phyloP scores from a whole-genome alignment of 2,888 invertebrate genomes.

The Incurvaria masculella region DNA sequence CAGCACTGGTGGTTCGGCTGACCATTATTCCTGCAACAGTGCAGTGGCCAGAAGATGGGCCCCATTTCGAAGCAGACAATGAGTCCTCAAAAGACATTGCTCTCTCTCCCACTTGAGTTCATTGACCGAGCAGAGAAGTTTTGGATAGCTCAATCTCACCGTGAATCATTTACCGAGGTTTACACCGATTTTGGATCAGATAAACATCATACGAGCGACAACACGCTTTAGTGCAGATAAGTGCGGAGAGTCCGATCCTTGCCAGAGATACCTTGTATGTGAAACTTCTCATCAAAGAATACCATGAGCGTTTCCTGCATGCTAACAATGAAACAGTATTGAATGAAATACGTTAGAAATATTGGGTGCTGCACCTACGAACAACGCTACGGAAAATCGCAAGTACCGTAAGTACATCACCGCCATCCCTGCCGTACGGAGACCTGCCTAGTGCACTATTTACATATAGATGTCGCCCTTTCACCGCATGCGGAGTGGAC shows the following conservation, averaged over 20 bases:
- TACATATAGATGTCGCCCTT: not conserved
- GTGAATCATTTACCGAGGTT: not conserved
- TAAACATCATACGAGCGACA: not conserved
- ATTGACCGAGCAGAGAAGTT: too few relatives aligned
- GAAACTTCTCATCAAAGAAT: constrained; percentile 1
- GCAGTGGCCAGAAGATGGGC: not conserved
- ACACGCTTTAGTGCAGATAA: not conserved
- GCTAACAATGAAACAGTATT: constrained; percentile 7
- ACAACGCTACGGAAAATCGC: constrained; percentile 7
- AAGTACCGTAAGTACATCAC: not conserved
- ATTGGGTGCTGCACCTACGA: constrained; percentile 9
- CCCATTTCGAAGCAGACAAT: not conserved
- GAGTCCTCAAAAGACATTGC: not conserved
- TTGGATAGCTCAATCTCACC: not conserved
- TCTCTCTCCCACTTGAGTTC: constrained; percentile 2
- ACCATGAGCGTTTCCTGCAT: constrained; percentile 6
- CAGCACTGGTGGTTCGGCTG: not conserved
- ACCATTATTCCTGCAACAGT: not conserved
- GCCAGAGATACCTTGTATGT: not conserved
- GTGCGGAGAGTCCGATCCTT: not conserved
- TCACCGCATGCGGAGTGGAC: constrained; percentile 5
- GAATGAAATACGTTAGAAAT: constrained; percentile 10
- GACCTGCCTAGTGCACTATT: constrained; percentile 5
- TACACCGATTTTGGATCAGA: not conserved
- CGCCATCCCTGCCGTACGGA: constrained; percentile 8